These are phyloP conservation scores for Acropora tenuis DNA, from an alignment of 64 coral and sea anemone species.

Conservation along the genomic window DNA sequence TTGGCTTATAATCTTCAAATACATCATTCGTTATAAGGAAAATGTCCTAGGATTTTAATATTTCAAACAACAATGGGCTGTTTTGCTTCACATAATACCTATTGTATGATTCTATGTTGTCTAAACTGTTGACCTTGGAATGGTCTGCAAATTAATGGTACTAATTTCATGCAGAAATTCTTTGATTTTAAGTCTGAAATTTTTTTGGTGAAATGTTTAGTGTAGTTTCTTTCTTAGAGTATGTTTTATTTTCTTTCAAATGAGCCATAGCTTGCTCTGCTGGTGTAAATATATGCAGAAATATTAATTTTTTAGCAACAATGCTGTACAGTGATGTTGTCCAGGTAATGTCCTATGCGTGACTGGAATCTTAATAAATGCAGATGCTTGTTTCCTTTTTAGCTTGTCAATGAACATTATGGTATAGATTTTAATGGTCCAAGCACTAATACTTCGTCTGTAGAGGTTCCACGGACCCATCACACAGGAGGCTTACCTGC, in stretches of 20 bases:
- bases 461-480: neutral
- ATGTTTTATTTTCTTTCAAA: constrained; percentile 8
- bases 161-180: constrained; percentile 9
- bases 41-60: constrained; percentile 16
- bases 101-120: neutral
- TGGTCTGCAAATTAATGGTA: neutral
- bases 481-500: constrained; percentile 26
- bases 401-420: constrained; percentile 17
- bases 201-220: constrained; percentile 8
- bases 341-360: constrained; percentile 12
- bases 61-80: constrained; percentile 14
- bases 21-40: neutral
- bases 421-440: constrained; percentile 18
- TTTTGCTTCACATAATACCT: constrained; percentile 12
- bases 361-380: constrained; percentile 6
- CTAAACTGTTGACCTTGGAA: constrained; percentile 9
- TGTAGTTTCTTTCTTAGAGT: constrained; percentile 4
- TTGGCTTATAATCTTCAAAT: constrained; percentile 15
- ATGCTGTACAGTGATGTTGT: constrained; percentile 13
- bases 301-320: constrained; percentile 22
- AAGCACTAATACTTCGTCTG: neutral
- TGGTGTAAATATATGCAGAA: constrained; percentile 35
- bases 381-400: constrained; percentile 3
- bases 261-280: neutral
- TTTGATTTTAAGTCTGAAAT: neutral